These are phyloP conservation scores for Sphinx pinastri DNA, from an alignment of 2,888 invertebrate species.

Conservation along the genomic window DNA sequence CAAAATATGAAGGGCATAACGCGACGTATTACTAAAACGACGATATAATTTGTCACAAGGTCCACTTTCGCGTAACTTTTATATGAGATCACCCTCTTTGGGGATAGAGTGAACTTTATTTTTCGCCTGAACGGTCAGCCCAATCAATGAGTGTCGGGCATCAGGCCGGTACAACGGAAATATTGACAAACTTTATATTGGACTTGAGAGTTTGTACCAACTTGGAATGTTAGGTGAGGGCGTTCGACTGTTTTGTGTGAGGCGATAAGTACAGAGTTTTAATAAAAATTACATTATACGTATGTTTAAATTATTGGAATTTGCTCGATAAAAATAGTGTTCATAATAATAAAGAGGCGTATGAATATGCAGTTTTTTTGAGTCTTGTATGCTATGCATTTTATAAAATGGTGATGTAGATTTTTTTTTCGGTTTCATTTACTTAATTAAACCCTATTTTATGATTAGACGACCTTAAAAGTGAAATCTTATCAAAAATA, in stretches of 20 bases:
- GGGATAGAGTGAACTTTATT: constrained; percentile 63
- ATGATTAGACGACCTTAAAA: too few relatives aligned
- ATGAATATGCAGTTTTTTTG: not conserved
- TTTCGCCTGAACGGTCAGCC: constrained; percentile 62
- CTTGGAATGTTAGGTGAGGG: constrained; percentile 4
- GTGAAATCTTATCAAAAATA: too few relatives aligned
- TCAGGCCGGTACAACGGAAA: constrained; percentile 63
- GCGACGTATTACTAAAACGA: constrained; percentile 2
- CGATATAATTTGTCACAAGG: constrained; percentile 24
- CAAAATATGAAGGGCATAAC: constrained; percentile 14
- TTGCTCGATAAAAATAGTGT: too few relatives aligned
- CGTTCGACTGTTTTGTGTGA: constrained; percentile 30
- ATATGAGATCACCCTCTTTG: constrained; percentile 32
- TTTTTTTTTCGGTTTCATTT: too few relatives aligned
- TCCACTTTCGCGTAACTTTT: constrained; percentile 25
- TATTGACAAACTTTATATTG: constrained; percentile 78
- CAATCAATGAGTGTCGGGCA: constrained; percentile 71
- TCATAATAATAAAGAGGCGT: not conserved
- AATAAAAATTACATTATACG: not conserved
- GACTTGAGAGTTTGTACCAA: constrained; percentile 52
- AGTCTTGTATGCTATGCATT: too few relatives aligned
- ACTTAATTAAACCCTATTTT: too few relatives aligned
- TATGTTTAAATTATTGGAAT: too few relatives aligned
- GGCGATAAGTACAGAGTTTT: constrained; percentile 3
- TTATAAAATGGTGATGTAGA: too few relatives aligned